Percentiles rank a stretch among this genome's conserved stretches.
These are phyloP conservation scores for Abrostola tripartita DNA, from an alignment of 2,888 invertebrate genomes.

Conservation along the genomic window DNA sequence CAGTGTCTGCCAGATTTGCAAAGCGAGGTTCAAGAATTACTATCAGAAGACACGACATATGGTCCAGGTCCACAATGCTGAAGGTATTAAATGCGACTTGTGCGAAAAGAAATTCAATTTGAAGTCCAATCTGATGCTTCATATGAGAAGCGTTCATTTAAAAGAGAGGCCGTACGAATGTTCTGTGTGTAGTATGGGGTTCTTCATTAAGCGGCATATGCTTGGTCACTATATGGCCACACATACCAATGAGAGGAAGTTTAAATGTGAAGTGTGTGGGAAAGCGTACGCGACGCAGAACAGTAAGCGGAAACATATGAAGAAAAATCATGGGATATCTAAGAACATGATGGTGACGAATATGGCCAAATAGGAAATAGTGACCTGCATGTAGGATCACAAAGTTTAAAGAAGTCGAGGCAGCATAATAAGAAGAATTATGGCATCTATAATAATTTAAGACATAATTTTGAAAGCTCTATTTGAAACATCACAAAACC, in stretches of 20 bases:
- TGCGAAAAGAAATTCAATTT: conserved; percentile 84
- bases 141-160: conserved; percentile 80
- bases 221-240: conserved; percentile 83
- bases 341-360: conserved; percentile 42
- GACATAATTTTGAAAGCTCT: no score
- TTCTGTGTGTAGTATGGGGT: conserved; percentile 82
- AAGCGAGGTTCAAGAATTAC: conserved; percentile 82
- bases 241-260: conserved; percentile 85
- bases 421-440: no score
- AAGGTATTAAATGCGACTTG: conserved; percentile 80
- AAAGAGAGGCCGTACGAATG: conserved; percentile 83
- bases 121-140: conserved; percentile 78
- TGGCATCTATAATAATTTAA: no score
- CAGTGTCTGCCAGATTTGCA: conserved; percentile 83
- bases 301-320: conserved; percentile 81
- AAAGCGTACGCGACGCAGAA: conserved; percentile 86
- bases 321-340: conserved; percentile 77
- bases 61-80: conserved; percentile 81
- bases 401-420: not conserved
- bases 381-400: not conserved
- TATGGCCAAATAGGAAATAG: conserved; percentile 35
- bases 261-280: conserved; percentile 89
- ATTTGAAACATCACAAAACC: no score
- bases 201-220: conserved; percentile 83
- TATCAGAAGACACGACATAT: conserved; percentile 84